Conservation (phyloP, 2,888 invertebrate genomes). For the Nebria salina region DNA sequence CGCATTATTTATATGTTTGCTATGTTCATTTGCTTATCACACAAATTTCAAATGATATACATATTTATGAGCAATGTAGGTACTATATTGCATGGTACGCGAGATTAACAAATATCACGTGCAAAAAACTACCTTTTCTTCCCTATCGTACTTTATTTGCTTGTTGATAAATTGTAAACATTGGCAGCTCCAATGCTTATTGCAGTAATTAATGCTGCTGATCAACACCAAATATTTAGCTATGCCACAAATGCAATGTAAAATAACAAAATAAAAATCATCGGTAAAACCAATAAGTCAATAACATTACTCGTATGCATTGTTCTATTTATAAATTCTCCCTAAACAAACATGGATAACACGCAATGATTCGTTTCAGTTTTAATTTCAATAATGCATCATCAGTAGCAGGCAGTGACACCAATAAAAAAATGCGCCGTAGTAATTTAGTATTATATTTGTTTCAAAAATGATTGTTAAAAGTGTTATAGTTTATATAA, state of each 20-base stretch:
- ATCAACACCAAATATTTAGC: background rate
- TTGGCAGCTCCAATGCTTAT: background rate
- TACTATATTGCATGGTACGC: background rate
- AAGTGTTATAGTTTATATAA: too few species aligned
- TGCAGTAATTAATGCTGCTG: background rate
- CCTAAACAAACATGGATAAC: background rate
- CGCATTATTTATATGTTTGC: background rate
- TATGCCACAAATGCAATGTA: background rate
- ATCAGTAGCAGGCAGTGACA: background rate
- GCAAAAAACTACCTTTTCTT: background rate
- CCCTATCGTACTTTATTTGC: background rate
- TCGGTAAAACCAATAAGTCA: background rate
- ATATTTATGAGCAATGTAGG: background rate
- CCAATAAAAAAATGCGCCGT: too few species aligned
- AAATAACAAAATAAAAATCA: background rate
- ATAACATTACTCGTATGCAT: too few species aligned
- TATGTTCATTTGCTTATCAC: background rate
- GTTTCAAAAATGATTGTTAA: too few species aligned
- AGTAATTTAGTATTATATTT: too few species aligned
- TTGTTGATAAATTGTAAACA: background rate
- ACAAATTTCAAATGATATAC: background rate
- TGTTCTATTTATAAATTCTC: too few species aligned
- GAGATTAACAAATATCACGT: background rate
- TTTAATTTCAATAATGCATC: background rate
- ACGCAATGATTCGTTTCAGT: background rate